These are phyloP conservation scores for Clarias platycephalus DNA, from an alignment of 2,797 vertebrate genomes.

Conservation along the genomic window DNA sequence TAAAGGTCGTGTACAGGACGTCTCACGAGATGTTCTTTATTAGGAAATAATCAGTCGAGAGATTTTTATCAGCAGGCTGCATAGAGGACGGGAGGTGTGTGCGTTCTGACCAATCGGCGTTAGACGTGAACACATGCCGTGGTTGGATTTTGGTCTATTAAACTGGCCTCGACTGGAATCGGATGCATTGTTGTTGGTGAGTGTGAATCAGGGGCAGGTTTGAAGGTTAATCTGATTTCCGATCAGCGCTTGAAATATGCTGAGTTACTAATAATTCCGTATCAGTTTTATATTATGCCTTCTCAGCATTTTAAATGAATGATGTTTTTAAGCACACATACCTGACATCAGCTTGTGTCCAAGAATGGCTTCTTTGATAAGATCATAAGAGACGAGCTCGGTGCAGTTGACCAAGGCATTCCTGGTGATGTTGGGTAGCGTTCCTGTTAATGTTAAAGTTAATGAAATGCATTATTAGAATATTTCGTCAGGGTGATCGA, in stretches of 20 bases:
- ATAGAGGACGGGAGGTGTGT: slow-evolving; percentile 54
- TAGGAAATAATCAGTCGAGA: background rate
- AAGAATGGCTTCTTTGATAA: slow-evolving; percentile 85
- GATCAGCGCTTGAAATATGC: background rate
- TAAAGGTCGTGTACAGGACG: slow-evolving; percentile 28
- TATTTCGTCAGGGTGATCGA: background rate
- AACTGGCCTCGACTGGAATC: slow-evolving; percentile 28
- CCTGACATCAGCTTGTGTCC: slow-evolving; percentile 80
- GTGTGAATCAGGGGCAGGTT: background rate
- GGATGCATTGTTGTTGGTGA: background rate
- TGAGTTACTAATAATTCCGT: background rate
- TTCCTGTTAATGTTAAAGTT: slow-evolving; percentile 67
- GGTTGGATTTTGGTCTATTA: slow-evolving; percentile 24
- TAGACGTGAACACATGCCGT: background rate
- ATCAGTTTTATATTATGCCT: background rate
- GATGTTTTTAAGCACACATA: slow-evolving; percentile 52
- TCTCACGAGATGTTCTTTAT: slow-evolving; percentile 34
- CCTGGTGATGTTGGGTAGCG: slow-evolving; percentile 84
- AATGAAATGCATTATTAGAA: background rate
- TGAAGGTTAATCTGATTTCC: background rate
- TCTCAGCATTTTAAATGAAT: background rate
- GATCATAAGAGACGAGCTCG: slow-evolving; percentile 85
- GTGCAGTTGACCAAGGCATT: slow-evolving; percentile 86
- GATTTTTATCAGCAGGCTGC: slow-evolving; percentile 57
- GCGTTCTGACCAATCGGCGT: slow-evolving; percentile 61